A percentile compares a stretch with the other conserved stretches of the same genome.
These are phyloP conservation scores for Drosophila histrio DNA, from an alignment of 2,888 invertebrate species.

Conservation along the genomic window DNA sequence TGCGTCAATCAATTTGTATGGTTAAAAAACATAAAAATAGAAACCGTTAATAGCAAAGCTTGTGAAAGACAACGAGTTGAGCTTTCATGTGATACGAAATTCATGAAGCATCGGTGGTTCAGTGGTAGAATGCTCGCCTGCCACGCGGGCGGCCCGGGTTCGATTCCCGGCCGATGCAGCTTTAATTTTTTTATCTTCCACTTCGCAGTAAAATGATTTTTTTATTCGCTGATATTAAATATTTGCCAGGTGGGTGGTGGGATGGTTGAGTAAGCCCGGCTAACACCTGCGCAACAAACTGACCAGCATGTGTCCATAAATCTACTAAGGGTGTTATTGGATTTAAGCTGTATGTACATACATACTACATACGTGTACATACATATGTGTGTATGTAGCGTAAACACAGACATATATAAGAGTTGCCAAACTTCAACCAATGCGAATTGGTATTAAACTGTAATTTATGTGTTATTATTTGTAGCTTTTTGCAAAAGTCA, in stretches of 20 bases:
- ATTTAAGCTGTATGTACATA: not conserved
- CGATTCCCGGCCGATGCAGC: conserved; percentile 71
- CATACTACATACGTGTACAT: not conserved
- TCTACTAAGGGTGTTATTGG: conserved; percentile 50
- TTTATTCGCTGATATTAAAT: not conserved
- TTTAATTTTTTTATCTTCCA: not conserved
- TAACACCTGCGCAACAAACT: not conserved
- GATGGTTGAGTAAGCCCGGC: not conserved
- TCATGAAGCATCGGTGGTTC: conserved; percentile 61
- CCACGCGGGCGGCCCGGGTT: conserved; percentile 81
- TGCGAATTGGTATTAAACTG: not conserved
- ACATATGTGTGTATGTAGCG: not conserved
- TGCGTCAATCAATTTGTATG: not conserved
- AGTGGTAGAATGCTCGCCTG: conserved; percentile 81
- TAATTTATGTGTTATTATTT: conserved; percentile 14
- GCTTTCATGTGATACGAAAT: not conserved
- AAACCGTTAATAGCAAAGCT: not conserved
- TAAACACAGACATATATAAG: not conserved
- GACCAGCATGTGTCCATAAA: conserved; percentile 41
- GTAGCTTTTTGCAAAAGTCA: not conserved
- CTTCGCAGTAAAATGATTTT: too few species aligned
- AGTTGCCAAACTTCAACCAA: not conserved
- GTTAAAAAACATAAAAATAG: not conserved
- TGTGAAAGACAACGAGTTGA: not conserved
- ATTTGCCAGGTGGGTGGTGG: not conserved